Conservation (phyloP, 2,113 vertebrate genomes). For the Pterocles orientalis region DNA sequence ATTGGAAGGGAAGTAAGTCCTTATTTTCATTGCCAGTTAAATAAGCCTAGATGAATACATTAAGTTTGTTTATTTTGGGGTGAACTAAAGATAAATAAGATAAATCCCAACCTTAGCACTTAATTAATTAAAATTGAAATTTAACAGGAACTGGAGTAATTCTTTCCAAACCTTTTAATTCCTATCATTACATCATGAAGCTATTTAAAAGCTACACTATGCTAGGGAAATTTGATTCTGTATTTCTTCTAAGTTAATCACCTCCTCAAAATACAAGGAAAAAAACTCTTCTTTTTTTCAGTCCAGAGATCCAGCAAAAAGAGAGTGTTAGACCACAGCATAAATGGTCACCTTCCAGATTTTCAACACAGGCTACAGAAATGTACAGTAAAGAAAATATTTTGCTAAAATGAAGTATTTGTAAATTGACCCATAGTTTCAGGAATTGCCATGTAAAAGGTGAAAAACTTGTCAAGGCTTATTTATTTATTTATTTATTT, state of each 20-base stretch:
- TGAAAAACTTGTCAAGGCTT: background rate
- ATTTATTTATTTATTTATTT: background rate
- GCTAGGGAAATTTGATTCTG: background rate
- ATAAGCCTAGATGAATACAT: background rate
- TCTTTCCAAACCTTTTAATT: background rate
- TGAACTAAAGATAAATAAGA: background rate
- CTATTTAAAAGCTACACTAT: background rate
- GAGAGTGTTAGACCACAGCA: background rate
- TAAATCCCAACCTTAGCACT: background rate
- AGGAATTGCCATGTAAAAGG: background rate
- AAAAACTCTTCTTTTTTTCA: fast-evolving
- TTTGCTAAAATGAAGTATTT: background rate
- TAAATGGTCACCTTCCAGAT: background rate
- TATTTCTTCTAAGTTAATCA: background rate
- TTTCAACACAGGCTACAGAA: background rate
- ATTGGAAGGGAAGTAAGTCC: background rate
- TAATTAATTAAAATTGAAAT: background rate
- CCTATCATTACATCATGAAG: background rate
- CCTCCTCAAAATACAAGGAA: background rate
- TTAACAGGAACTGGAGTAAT: background rate
- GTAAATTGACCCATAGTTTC: background rate
- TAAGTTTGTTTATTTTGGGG: background rate
- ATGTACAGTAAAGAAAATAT: background rate
- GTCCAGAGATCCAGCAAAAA: background rate
- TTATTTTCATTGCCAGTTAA: background rate